These are phyloP conservation scores for Drosophila testacea DNA, from an alignment of 2,888 invertebrate species.

Conservation along the genomic window DNA sequence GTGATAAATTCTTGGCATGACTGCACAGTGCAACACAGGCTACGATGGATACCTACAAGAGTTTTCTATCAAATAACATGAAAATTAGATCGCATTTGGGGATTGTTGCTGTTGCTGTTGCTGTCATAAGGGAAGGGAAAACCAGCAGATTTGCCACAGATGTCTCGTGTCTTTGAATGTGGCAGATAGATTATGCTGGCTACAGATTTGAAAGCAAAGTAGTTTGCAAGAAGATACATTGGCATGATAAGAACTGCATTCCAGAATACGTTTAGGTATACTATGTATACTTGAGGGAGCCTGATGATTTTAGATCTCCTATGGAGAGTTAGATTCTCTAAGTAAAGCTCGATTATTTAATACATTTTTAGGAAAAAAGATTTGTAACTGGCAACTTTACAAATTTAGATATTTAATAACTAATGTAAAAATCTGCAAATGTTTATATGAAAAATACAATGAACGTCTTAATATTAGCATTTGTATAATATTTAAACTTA, in stretches of 20 bases:
- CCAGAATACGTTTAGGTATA: neutral
- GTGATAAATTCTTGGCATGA: conserved; percentile 72
- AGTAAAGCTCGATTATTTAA: too few relatives aligned
- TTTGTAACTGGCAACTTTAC: too few relatives aligned
- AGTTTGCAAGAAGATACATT: conserved; percentile 29
- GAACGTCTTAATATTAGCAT: too few relatives aligned
- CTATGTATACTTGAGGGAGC: too few relatives aligned
- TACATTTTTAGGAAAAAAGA: too few relatives aligned
- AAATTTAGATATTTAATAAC: too few relatives aligned
- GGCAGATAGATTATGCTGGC: conserved; percentile 32
- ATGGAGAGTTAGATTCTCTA: too few relatives aligned
- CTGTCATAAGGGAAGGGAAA: conserved; percentile 31
- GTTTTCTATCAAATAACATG: conserved; percentile 77
- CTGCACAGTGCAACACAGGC: conserved; percentile 39
- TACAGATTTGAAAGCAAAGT: conserved; percentile 4
- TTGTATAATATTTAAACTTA: too few relatives aligned
- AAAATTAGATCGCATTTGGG: conserved; percentile 72
- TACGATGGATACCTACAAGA: conserved; percentile 56
- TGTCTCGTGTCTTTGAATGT: conserved; percentile 20
- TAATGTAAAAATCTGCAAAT: too few relatives aligned
- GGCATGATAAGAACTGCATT: conserved; percentile 25
- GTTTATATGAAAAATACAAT: too few relatives aligned
- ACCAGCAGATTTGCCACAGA: conserved; percentile 33
- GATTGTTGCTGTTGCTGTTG: conserved; percentile 35
- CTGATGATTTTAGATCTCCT: too few relatives aligned